A percentile compares a stretch with the other conserved stretches of the same genome.
Conservation (phyloP, 2,797 vertebrate species). For the Zalophus californianus region DNA sequence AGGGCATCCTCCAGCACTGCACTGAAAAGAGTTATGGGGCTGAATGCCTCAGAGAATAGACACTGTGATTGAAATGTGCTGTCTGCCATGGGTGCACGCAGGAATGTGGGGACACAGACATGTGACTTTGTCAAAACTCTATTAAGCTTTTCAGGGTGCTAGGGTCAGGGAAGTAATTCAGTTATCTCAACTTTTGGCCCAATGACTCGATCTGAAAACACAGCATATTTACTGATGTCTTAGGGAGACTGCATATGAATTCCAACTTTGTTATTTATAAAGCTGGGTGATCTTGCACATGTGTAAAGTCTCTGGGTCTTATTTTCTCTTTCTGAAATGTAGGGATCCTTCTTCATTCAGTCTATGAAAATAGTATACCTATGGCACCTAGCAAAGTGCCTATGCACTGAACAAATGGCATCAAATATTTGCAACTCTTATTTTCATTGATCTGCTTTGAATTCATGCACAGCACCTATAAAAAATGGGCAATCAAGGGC, state of each 20-base stretch:
- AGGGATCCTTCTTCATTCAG: neutral
- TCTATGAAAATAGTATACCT: neutral
- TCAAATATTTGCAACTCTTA: neutral
- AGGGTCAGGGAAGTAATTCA: neutral
- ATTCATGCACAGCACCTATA: neutral
- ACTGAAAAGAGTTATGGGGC: neutral
- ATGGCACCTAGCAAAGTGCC: neutral
- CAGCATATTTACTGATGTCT: neutral
- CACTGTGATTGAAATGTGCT: rapidly evolving
- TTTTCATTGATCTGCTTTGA: neutral
- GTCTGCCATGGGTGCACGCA: rapidly evolving
- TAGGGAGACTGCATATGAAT: neutral
- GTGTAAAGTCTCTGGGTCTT: neutral
- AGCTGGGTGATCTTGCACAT: neutral
- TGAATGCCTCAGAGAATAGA: neutral
- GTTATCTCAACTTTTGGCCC: neutral
- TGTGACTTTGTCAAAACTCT: neutral
- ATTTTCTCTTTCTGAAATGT: neutral
- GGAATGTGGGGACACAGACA: neutral
- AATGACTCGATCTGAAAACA: neutral
- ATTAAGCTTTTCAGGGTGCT: neutral
- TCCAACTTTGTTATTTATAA: neutral
- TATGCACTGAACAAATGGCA: neutral
- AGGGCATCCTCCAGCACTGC: neutral
- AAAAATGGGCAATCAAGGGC: neutral